phyloP scores from a whole-genome alignment of 2,888 invertebrate species.

The Diaphora mendica region DNA sequence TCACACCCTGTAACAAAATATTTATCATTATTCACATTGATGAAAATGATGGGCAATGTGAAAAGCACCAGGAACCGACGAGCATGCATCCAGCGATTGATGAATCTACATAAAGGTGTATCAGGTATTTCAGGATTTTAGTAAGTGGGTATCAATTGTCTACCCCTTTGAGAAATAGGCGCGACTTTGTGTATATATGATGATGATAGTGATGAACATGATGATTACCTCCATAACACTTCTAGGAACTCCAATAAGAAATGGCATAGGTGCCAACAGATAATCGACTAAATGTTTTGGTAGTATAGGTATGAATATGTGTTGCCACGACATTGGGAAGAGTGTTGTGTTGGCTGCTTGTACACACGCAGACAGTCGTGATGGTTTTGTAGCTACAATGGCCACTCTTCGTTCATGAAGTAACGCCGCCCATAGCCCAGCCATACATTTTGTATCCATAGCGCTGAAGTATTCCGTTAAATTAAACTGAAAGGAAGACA shows the following conservation, averaged over 20 bases:
- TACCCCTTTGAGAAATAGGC: too few species aligned
- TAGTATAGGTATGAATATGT: slow-evolving; percentile 98
- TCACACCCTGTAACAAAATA: slow-evolving; percentile 88
- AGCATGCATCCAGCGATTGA: too few species aligned
- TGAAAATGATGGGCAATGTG: neutral
- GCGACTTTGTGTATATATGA: too few species aligned
- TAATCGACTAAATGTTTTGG: slow-evolving; percentile 96
- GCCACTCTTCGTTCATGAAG: slow-evolving; percentile 97
- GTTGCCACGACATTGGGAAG: slow-evolving; percentile 99
- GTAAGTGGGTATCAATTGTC: too few species aligned
- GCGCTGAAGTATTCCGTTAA: slow-evolving; percentile 99
- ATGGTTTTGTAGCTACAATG: slow-evolving; percentile 95
- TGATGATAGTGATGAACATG: neutral
- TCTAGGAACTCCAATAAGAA: slow-evolving; percentile 97
- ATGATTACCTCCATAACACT: slow-evolving; percentile 90
- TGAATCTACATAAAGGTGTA: too few species aligned
- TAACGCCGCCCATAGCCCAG: slow-evolving; percentile 97
- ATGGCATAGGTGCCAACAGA: slow-evolving; percentile 98
- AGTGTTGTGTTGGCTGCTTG: slow-evolving; percentile 97
- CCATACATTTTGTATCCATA: slow-evolving; percentile 97
- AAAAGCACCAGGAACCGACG: too few species aligned
- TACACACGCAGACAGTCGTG: slow-evolving; percentile 95
- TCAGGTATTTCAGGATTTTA: too few species aligned
- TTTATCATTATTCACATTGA: neutral
- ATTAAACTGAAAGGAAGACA: slow-evolving; percentile 91